A percentile compares a stretch with the other conserved stretches of the same genome.
Conservation (phyloP, 1,140 invertebrate genomes). For the Artemia franciscana region DNA sequence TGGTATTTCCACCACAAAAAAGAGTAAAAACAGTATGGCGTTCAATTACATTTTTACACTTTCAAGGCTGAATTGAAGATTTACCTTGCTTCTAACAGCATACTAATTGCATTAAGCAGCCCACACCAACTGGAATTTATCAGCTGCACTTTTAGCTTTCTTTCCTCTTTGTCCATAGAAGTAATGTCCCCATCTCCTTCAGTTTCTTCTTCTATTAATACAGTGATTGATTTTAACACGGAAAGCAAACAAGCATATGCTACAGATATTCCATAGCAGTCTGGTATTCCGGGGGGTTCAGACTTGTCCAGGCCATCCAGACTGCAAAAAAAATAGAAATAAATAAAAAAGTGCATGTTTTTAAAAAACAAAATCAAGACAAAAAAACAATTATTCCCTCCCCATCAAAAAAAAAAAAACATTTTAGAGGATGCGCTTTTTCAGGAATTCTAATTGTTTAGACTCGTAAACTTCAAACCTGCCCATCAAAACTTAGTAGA, state of each 20-base stretch:
- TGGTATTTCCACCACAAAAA: no score
- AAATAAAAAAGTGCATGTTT: slow-evolving; percentile 4
- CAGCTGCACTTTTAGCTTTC: slow-evolving; percentile 41
- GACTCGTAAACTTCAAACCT: no score
- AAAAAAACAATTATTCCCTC: no score
- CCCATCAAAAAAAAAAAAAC: no score
- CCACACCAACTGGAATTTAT: slow-evolving; percentile 90
- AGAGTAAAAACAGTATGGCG: no score
- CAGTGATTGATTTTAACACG: slow-evolving; percentile 50
- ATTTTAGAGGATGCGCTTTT: no score
- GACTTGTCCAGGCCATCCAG: slow-evolving; percentile 84
- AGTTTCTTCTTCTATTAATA: slow-evolving; percentile 33
- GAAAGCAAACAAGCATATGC: slow-evolving; percentile 78
- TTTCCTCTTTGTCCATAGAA: slow-evolving; percentile 23
- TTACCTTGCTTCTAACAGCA: slow-evolving; percentile 71
- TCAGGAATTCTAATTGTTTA: no score
- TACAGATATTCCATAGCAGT: slow-evolving; percentile 84
- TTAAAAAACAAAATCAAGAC: no score
- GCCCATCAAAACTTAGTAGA: no score
- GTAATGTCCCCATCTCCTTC: slow-evolving; percentile 19
- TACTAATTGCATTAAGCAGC: slow-evolving; percentile 63
- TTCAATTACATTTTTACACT: no score
- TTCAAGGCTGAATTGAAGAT: no score
- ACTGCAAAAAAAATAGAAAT: slow-evolving; percentile 27
- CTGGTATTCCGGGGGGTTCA: slow-evolving; percentile 72